Conservation (phyloP, 2,113 vertebrate species). For the Okapia johnstoni region DNA sequence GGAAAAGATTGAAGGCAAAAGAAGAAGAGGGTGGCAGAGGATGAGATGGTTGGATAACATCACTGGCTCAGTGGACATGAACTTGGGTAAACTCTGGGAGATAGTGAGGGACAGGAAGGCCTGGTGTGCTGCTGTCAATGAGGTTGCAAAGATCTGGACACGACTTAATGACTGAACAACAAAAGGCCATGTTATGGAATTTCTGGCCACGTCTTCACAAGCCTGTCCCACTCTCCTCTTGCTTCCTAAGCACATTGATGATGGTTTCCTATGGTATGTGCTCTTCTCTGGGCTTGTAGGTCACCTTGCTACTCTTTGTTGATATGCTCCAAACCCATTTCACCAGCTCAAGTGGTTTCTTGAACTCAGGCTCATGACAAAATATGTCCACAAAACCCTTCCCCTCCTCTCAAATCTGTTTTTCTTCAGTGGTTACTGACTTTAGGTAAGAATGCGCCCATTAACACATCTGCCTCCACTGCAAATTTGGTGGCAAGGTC, state of each 20-base stretch:
- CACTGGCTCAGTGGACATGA: not conserved
- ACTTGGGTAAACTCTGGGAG: not conserved
- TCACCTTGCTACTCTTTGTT: not conserved
- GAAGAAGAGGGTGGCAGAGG: not conserved
- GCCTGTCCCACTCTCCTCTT: too few species aligned
- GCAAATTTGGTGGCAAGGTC: not conserved
- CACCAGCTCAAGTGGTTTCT: not conserved
- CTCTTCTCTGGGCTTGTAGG: not conserved
- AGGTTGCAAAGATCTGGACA: not conserved
- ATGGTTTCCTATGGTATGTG: too few species aligned
- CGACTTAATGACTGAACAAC: not conserved
- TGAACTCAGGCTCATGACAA: not conserved
- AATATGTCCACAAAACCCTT: too few species aligned
- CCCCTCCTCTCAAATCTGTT: not conserved
- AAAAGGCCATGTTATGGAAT: not conserved
- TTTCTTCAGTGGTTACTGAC: not conserved
- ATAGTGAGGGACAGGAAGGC: not conserved
- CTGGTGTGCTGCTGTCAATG: not conserved
- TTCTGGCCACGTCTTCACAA: not conserved
- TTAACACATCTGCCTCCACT: fast-evolving
- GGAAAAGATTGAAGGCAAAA: not conserved
- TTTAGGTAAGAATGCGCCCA: not conserved
- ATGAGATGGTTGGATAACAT: not conserved
- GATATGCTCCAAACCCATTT: not conserved
- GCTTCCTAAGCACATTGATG: fast-evolving